These are phyloP conservation scores for Drosophila mauritiana DNA, from an alignment of 1,140 invertebrate genomes.

Conservation along the genomic window DNA sequence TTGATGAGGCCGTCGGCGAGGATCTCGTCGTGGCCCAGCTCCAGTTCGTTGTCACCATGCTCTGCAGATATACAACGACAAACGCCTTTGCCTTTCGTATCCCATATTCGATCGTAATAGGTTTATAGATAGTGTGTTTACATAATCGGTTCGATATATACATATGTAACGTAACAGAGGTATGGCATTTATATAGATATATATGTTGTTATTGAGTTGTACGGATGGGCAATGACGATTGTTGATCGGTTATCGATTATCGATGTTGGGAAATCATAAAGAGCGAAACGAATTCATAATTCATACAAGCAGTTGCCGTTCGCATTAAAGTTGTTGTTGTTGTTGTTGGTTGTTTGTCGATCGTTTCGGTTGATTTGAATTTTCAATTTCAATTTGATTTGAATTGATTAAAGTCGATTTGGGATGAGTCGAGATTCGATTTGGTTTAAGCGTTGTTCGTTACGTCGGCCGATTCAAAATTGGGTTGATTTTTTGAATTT, in stretches of 20 bases:
- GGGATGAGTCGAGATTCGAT: slow-evolving; percentile 31
- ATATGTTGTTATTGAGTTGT: slow-evolving; percentile 38
- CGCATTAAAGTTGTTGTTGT: slow-evolving; percentile 70
- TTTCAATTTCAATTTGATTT: slow-evolving; percentile 23
- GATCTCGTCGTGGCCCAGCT: slow-evolving; percentile 90
- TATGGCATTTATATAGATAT: slow-evolving; percentile 44
- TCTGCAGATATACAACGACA: slow-evolving; percentile 88
- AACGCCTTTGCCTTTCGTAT: slow-evolving; percentile 85
- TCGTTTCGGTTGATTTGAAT: slow-evolving; percentile 30
- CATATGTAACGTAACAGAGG: slow-evolving; percentile 57
- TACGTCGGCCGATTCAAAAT: slow-evolving; percentile 63
- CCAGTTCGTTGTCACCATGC: slow-evolving; percentile 87
- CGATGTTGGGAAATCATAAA: slow-evolving; percentile 65
- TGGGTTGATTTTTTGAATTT: slow-evolving; percentile 19
- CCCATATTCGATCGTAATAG: slow-evolving; percentile 70
- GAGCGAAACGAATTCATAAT: slow-evolving; percentile 68
- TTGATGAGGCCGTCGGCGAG: slow-evolving; percentile 93
- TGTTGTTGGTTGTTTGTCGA: slow-evolving; percentile 61
- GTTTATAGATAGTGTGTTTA: slow-evolving; percentile 61
- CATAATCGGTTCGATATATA: slow-evolving; percentile 62
- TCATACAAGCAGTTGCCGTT: slow-evolving; percentile 78
- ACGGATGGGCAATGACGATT: slow-evolving; percentile 52
- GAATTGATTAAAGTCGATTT: slow-evolving; percentile 17
- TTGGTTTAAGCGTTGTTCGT: slow-evolving; percentile 42
- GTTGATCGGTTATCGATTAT: slow-evolving; percentile 60